Evolutionary conservation across 2,797 vertebrate genomes (phyloP).

Genomic region (Halcyon leucocephala): DNA sequence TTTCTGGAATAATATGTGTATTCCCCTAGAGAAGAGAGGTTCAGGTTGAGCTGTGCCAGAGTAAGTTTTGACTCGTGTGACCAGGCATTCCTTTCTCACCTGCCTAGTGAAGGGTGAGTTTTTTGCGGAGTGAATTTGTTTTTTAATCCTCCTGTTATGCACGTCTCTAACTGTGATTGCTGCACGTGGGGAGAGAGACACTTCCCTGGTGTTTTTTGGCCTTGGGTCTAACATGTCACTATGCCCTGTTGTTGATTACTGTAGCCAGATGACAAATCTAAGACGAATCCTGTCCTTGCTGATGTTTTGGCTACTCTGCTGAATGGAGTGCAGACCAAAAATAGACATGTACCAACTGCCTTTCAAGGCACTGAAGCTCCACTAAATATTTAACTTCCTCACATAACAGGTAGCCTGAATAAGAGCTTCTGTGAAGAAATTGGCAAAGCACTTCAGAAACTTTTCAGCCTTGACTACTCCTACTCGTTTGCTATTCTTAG

Average conservation of each 20-base stretch:
- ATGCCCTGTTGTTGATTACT: neutral
- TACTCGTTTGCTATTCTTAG: conserved; percentile 75
- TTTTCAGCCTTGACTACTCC: conserved; percentile 73
- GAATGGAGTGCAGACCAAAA: neutral
- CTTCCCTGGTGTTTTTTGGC: neutral
- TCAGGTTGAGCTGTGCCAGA: neutral
- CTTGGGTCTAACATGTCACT: neutral
- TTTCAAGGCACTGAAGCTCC: neutral
- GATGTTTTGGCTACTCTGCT: neutral
- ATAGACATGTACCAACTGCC: neutral
- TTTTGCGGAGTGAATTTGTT: neutral
- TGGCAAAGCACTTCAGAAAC: conserved; percentile 68
- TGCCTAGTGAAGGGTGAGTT: neutral
- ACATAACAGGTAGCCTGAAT: conserved; percentile 43
- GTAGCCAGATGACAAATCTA: neutral
- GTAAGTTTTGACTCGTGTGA: neutral
- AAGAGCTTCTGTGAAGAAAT: conserved; percentile 36
- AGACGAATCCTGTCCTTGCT: neutral
- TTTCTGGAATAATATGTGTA: neutral
- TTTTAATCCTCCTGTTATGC: neutral
- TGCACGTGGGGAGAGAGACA: neutral
- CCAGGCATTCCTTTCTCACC: neutral
- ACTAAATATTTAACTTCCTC: conserved; percentile 1
- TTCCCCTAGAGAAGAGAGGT: neutral
- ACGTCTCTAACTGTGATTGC: neutral